phyloP scores from a whole-genome alignment of 2,797 vertebrate genomes.

The Anisognathus igniventris region DNA sequence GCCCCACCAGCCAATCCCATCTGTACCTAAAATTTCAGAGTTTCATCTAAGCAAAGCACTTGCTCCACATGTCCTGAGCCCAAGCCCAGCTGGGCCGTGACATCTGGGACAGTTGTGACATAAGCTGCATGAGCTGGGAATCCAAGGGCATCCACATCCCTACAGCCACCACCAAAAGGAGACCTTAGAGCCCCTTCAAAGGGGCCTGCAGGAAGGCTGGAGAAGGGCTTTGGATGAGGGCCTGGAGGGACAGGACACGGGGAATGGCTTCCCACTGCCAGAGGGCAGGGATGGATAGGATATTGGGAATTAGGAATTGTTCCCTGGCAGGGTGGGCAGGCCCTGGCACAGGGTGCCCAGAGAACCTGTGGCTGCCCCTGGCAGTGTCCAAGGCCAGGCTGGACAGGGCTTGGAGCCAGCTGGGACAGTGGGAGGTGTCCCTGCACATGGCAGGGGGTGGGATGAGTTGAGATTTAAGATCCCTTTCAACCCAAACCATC shows the following conservation, averaged over 20 bases:
- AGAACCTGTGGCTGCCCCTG: not conserved
- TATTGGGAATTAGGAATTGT: rapidly evolving
- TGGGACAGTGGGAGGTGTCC: no score
- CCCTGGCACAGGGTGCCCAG: not conserved
- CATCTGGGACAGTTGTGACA: not conserved
- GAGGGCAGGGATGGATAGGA: rapidly evolving
- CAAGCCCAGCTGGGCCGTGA: not conserved
- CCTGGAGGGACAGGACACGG: not conserved
- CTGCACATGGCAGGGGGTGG: not conserved
- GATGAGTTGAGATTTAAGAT: rapidly evolving
- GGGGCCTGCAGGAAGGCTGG: not conserved
- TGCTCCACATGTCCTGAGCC: rapidly evolving
- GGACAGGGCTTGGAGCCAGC: no score
- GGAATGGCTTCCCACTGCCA: not conserved
- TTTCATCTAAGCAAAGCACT: not conserved
- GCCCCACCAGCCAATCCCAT: not conserved
- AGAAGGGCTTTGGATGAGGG: not conserved
- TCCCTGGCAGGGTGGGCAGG: rapidly evolving
- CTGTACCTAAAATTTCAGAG: not conserved
- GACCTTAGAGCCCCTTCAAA: not conserved
- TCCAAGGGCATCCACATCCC: not conserved
- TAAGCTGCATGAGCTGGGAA: not conserved
- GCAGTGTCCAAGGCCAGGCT: no score
- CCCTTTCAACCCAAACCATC: not conserved
- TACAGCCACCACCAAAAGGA: not conserved